Percentiles rank a stretch among this genome's conserved stretches.
Evolutionary conservation across 2,113 vertebrate genomes (phyloP).

Genomic region (Rissa tridactyla): DNA sequence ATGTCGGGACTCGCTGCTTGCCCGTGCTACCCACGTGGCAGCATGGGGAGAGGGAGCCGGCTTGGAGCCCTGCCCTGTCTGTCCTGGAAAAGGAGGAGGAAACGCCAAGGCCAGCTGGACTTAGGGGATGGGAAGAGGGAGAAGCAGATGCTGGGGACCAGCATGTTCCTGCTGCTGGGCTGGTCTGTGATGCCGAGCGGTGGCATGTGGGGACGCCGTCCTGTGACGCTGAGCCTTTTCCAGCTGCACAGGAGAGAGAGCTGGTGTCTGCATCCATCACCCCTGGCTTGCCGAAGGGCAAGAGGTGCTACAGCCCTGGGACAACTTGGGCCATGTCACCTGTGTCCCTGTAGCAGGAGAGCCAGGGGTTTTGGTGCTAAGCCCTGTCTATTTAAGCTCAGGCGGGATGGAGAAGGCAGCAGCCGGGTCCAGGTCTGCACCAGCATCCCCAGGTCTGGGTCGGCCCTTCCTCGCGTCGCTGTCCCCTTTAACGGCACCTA

Average conservation of each 20-base stretch:
- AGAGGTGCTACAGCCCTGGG: not conserved
- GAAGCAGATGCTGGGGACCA: not conserved
- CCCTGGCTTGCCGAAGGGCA: not conserved
- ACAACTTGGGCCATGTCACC: not conserved
- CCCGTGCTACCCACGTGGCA: not conserved
- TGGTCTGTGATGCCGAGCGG: not conserved
- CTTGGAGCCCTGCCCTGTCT: not conserved
- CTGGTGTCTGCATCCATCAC: not conserved
- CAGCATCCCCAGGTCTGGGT: not conserved
- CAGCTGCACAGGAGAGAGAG: not conserved
- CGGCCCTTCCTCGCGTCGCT: not conserved
- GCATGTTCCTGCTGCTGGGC: not conserved
- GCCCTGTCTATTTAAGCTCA: not conserved
- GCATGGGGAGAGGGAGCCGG: rapidly evolving
- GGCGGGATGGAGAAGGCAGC: not conserved
- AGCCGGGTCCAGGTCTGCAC: not conserved
- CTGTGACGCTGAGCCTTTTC: not conserved
- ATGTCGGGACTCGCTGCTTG: not conserved
- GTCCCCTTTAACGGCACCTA: not conserved
- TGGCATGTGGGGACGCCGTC: rapidly evolving
- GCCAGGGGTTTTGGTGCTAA: not conserved
- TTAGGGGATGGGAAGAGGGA: not conserved
- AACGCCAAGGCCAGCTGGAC: not conserved
- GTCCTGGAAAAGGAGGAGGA: not conserved
- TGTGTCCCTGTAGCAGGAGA: not conserved